phyloP scores from a whole-genome alignment of 1,140 invertebrate genomes.

The Cyclina sinensis region DNA sequence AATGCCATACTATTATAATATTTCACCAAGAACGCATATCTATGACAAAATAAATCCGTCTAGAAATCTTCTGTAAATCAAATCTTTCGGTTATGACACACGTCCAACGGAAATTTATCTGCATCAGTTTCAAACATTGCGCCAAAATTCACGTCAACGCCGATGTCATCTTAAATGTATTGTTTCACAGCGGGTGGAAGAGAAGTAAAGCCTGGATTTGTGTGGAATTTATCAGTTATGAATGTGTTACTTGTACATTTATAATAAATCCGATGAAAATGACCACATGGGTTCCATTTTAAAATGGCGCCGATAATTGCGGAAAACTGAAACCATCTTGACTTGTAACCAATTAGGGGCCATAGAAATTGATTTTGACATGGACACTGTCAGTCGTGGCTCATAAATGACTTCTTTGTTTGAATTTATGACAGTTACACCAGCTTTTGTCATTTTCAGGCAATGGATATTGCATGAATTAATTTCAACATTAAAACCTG shows the following conservation, averaged over 20 bases:
- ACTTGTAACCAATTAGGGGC: slow-evolving; percentile 39
- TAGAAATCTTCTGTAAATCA: slow-evolving; percentile 21
- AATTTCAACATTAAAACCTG: too few species aligned
- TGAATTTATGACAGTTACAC: background rate
- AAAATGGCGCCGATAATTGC: slow-evolving; percentile 53
- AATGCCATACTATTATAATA: background rate
- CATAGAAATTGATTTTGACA: slow-evolving; percentile 51
- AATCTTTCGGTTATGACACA: slow-evolving; percentile 32
- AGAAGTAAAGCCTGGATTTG: background rate
- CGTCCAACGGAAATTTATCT: slow-evolving; percentile 34
- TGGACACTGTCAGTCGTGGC: background rate
- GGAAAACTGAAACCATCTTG: slow-evolving; percentile 51
- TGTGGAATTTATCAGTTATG: slow-evolving; percentile 53
- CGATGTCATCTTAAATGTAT: slow-evolving; percentile 49
- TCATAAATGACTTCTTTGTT: slow-evolving; percentile 15
- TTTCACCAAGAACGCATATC: background rate
- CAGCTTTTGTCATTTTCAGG: background rate
- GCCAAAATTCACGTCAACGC: slow-evolving; percentile 65
- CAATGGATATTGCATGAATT: background rate
- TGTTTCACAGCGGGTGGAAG: background rate
- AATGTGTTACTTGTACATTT: slow-evolving; percentile 3
- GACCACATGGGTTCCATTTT: slow-evolving; percentile 46
- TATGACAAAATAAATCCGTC: slow-evolving; percentile 50
- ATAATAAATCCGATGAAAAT: slow-evolving; percentile 57
- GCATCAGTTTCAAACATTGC: slow-evolving; percentile 45